phyloP scores from a whole-genome alignment of 1,140 invertebrate genomes.

The Eriosoma lanigerum region DNA sequence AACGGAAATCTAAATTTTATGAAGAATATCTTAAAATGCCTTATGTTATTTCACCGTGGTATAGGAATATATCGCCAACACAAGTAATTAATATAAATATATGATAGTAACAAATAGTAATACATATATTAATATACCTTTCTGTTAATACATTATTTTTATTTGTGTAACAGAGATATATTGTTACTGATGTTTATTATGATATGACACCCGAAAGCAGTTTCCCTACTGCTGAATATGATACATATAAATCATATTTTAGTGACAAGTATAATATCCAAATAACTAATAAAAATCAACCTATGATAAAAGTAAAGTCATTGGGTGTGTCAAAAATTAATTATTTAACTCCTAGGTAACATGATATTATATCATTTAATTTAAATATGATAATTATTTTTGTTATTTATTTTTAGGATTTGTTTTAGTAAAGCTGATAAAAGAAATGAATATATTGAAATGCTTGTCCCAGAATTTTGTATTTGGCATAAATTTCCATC shows the following conservation, averaged over 20 bases:
- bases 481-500: constrained; percentile 72
- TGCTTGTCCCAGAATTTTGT: constrained; percentile 88
- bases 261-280: constrained; percentile 69
- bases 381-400: background rate
- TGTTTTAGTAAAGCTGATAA: constrained; percentile 57
- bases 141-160: background rate
- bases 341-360: constrained; percentile 69
- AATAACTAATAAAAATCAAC: constrained; percentile 70
- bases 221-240: constrained; percentile 78
- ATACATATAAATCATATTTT: constrained; percentile 82
- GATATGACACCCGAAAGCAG: constrained; percentile 75
- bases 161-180: constrained; percentile 62
- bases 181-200: constrained; percentile 81
- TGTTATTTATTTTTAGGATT: constrained; percentile 14
- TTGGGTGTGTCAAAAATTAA: constrained; percentile 66
- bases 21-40: constrained; percentile 12
- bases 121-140: too few species aligned
- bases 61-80: constrained; percentile 16
- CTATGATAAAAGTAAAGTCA: constrained; percentile 79
- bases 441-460: constrained; percentile 64
- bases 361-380: constrained; percentile 14
- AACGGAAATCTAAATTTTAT: constrained; percentile 41
- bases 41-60: constrained; percentile 34
- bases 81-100: constrained; percentile 26
- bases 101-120: too few species aligned